These are phyloP conservation scores for Lagopus leucura DNA, from an alignment of 2,113 vertebrate species.

Conservation along the genomic window DNA sequence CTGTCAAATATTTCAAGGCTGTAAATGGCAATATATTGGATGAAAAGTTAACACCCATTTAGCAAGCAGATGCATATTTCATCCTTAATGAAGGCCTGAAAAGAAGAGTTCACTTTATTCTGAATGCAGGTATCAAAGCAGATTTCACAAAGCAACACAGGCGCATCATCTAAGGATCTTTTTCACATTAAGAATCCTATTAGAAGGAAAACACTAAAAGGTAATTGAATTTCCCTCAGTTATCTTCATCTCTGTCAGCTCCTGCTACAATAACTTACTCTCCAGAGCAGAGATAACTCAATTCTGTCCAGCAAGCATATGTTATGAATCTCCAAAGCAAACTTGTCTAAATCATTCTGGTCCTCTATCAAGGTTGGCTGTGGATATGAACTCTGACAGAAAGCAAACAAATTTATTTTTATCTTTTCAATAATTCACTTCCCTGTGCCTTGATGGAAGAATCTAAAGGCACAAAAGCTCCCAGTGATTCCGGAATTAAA, in stretches of 20 bases:
- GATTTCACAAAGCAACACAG: conserved; percentile 77
- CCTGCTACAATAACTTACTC: conserved; percentile 99
- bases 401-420: conserved; percentile 94
- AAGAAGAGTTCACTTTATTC: conserved; percentile 83
- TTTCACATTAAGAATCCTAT: conserved; percentile 99
- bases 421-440: conserved; percentile 91
- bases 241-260: conserved; percentile 99
- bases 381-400: conserved; percentile 94
- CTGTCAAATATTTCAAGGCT: conserved; percentile 16
- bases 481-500: conserved; percentile 68
- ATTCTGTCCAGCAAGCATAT: conserved; percentile 94
- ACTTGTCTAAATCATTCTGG: conserved; percentile 93
- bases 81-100: conserved; percentile 83
- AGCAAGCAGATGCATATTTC: conserved; percentile 84
- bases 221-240: conserved; percentile 99
- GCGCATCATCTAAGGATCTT: conserved; percentile 93
- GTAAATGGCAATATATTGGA: conserved; percentile 59
- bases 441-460: conserved; percentile 73
- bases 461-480: conserved; percentile 71
- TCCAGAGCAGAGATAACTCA: conserved; percentile 96
- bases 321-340: conserved; percentile 93
- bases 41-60: conserved; percentile 81
- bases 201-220: conserved; percentile 99
- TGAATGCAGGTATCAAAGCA: conserved; percentile 76
- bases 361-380: conserved; percentile 88